Percentiles rank a stretch among this genome's conserved stretches.
These are phyloP conservation scores for Meda fulgida DNA, from an alignment of 2,797 vertebrate genomes.

Conservation along the genomic window DNA sequence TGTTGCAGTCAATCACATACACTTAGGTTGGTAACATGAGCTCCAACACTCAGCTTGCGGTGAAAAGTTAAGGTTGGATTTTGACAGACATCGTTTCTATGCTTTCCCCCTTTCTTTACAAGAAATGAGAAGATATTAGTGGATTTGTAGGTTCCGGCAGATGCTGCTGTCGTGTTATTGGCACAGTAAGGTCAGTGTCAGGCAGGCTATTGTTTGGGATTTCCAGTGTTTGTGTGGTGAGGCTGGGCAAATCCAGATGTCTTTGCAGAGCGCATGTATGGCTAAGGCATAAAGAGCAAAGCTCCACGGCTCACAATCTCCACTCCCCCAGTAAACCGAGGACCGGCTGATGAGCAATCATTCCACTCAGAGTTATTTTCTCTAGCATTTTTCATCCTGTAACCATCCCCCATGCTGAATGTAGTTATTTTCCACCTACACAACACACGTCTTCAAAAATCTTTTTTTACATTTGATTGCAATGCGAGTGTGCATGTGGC, in stretches of 20 bases:
- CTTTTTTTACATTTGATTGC: slow-evolving; percentile 31
- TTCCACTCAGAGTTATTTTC: slow-evolving; percentile 47
- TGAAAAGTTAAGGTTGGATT: slow-evolving; percentile 23
- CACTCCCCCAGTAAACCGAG: slow-evolving; percentile 11
- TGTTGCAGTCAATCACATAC: slow-evolving; percentile 30
- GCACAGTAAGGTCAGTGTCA: background rate
- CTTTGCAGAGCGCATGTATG: slow-evolving; percentile 24
- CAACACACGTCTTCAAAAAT: slow-evolving; percentile 26
- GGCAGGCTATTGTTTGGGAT: slow-evolving; percentile 6
- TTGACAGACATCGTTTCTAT: background rate
- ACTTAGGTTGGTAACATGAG: slow-evolving; percentile 36
- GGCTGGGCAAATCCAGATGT: slow-evolving; percentile 31
- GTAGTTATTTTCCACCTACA: slow-evolving; percentile 46
- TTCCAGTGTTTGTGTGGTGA: slow-evolving; percentile 20
- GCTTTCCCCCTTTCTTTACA: background rate
- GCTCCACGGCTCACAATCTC: background rate
- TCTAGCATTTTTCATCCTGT: slow-evolving; percentile 24
- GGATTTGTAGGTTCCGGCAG: slow-evolving; percentile 22
- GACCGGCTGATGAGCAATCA: slow-evolving; percentile 48
- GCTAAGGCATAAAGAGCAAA: slow-evolving; percentile 20
- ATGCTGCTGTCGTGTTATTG: slow-evolving; percentile 13
- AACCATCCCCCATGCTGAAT: slow-evolving; percentile 33
- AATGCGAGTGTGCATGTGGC: background rate
- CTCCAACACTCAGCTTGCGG: slow-evolving; percentile 21
- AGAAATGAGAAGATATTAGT: background rate